phyloP scores from a whole-genome alignment of 92 coral and sea anemone species.

The Epizoanthus scotinus region DNA sequence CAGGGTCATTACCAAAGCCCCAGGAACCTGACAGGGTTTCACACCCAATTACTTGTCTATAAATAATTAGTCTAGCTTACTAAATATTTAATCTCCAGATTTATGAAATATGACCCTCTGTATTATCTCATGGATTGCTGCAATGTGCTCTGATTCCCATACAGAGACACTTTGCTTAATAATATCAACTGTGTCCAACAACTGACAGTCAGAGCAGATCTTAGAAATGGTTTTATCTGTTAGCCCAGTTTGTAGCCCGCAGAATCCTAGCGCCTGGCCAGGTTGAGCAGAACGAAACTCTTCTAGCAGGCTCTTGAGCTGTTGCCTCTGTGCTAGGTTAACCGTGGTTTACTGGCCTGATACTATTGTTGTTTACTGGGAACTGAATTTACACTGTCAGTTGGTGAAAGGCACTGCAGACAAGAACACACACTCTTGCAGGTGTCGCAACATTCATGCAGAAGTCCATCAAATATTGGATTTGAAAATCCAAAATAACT shows the following conservation, averaged over 20 bases:
- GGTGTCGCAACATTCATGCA: constrained; percentile 32
- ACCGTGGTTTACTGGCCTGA: background rate
- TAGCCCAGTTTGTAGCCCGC: constrained; percentile 29
- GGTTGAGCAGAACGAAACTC: background rate
- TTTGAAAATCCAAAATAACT: constrained; percentile 23
- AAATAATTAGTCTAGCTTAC: too few species aligned
- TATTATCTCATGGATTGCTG: constrained; percentile 3
- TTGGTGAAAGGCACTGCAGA: background rate
- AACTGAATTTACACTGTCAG: too few species aligned
- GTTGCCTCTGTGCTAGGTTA: background rate
- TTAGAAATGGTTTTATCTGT: constrained; percentile 15
- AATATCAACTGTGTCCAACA: constrained; percentile 6
- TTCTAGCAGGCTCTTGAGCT: background rate
- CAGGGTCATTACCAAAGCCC: too few species aligned
- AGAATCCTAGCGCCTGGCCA: background rate
- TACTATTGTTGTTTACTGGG: too few species aligned
- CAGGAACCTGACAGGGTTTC: too few species aligned
- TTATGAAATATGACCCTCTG: constrained; percentile 1
- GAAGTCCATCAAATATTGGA: constrained; percentile 3
- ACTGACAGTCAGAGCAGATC: background rate
- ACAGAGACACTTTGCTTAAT: background rate
- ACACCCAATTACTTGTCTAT: too few species aligned
- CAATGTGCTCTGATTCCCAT: constrained; percentile 27
- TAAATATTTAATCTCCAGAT: background rate
- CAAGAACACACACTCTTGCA: constrained; percentile 14